Base-by-base conservation (phyloP, 2,113 vertebrate species). In the Ochotona princeps region DNA sequence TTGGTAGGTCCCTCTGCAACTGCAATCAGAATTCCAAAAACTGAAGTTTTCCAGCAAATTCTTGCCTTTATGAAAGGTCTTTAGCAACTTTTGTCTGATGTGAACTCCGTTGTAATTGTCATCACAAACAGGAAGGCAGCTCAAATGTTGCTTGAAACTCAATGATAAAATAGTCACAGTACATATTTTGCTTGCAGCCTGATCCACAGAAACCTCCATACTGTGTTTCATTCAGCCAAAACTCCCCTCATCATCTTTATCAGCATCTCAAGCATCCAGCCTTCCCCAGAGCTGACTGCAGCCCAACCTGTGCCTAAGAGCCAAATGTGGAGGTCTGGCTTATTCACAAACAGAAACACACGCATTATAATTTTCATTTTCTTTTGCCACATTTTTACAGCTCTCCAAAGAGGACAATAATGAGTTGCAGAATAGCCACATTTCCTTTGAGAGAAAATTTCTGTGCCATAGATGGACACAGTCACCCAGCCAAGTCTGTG, bases 331-430 rank as follows among this genome's bases (percentile, higher is more conserved):
- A n/a, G 25, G 2, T 74, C 73, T 51, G 74, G 28, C 47, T 82
- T 61, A 7, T 60, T 94, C 35, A 88, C 23, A 94, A 84, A 57
- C 87, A 69, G 74, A 90, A 75, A 66, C 47, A 69, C 47, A 65
- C 61, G 81, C 28, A 66, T 70, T 7, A 35, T 44, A 14, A 15
- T 13, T 66, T 60, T 44, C 4, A 70, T 63, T 84, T 61, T 47
- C 32, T 28, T 87, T 47, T 2, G 20, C 79, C 35, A 11, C 65
- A 4, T 11, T 85, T 28, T 85, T 89, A 91, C 2, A 60, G 28
- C 12, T 79, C 44, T 87, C 18, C 90, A 66, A 83, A 76, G 38
- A 83, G 38, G 28, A 66, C 21, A 13, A 38, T n/a, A 65, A 4
- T 54, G 8, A 57, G 79, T 18, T 61, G 12, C 1, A 14, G 23